Base-by-base conservation (phyloP, 1,140 invertebrate genomes). In the Trichogramma pretiosum region DNA sequence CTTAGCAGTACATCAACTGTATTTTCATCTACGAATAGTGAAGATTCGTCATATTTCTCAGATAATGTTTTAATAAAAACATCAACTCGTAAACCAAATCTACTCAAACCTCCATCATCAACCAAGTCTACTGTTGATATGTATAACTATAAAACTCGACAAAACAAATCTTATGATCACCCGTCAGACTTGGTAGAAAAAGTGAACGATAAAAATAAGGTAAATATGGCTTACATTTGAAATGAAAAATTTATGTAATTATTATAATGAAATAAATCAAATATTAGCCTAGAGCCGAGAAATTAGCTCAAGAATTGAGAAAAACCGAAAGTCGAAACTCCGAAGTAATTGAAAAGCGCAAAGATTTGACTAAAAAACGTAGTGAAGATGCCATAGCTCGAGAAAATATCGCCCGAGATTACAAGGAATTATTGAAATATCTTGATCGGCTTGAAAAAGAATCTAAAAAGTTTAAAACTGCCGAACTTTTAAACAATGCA, bases 301-400 rank as follows among this genome's bases (percentile, higher is more conserved):
- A 69, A 11, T 50, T 59, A 46, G 69, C 67, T 2, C 56, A 50
- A 41, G 59, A 60, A 43, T 36, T 66, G 5, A 50, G 44, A 17
- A 37, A 56, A 33, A 38, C 47, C 2, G 59, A 67, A 40, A 59
- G 42, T 39, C 35, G 28, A 17, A 28, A 59, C 23, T 21, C 53
- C 0, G 47, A 56, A 30, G 26, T 59, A 14, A 47, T 37, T 5
- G 48, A 60, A 44, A 58, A 35, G 38, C 60, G 56, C 26, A 61
- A 60, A 53, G 18, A 48, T 16, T 48, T 19, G 22, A 65, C 67
- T 0, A 53, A 72, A 43, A 56, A 64, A 45, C 63, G 74, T 10
- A 73, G 72, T 4, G 57, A 68, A 37, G 63, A 72, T 55, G 75
- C 76, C 5, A 49, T 70, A 23, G 59, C 74, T 42, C 64, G 73